Evolutionary conservation across 2,888 invertebrate species (phyloP), one percentile per base, ranked within the genome.

Genomic region (Rhaphigaster nebulosa): DNA sequence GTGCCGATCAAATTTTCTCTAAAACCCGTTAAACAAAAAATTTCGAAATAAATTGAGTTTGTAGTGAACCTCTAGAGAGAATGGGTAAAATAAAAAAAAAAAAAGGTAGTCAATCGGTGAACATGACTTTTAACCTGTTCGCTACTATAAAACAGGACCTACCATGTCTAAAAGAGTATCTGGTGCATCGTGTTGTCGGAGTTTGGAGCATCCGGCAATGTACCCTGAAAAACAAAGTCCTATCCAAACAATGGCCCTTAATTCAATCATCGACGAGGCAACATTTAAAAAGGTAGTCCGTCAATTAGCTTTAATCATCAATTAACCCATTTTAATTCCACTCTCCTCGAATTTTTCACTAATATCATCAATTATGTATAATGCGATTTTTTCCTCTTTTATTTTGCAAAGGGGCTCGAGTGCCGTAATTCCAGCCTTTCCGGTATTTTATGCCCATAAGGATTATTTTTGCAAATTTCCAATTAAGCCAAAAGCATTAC

Each of bases 241-340:
- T 45, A 41, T 84, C 45, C 45, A 84, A 45, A 38, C 84, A 84
- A 45, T n/a, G 45, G 84, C n/a, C 45, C 45, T 13, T 84, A 84
- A 84, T 84, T 84, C 84, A 84, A 84, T 84, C 84, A 84, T 50
- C 50, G 84, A n/a, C 38, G 15, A 13, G 18, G 45, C 41, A 84
- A 50, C 45, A 45, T 84, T 84, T n/a, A 84, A 84, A 84, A 84
- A 84, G 84, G 45, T n/a, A 45, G 45, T n/a, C 84, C 45, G 45
- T 26, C 84, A 84, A 84, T 84, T 84, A 84, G n/a, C 84, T 45
- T 45, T 84, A 84, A 84, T 84, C 84, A 45, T 50, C 84, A 84
- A 84, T 84, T 84, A 84, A n/a, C 45, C 84, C 12, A 84, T 50
- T 84, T 84, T 84, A 84, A 84, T 84, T 84, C 84, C 84, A n/a